Percentiles rank a stretch among this genome's conserved stretches.
Evolutionary conservation across 2,797 vertebrate species (phyloP).

Genomic region (Lagorchestes hirsutus): DNA sequence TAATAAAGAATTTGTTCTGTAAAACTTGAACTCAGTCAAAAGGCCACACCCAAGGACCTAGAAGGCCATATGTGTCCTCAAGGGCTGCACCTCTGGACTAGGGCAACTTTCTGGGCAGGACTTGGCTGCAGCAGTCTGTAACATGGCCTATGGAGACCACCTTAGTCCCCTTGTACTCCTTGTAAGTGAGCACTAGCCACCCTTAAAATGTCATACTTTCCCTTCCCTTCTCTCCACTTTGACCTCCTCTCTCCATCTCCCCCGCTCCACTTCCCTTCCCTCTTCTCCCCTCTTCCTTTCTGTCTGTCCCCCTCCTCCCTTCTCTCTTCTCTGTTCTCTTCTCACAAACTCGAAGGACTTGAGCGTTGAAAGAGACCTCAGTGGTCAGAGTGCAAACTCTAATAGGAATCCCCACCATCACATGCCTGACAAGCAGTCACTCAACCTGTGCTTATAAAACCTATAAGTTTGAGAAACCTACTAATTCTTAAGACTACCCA

Average conservation of each 20-base stretch:
- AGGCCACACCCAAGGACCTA: no score
- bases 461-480: neutral
- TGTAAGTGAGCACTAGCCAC: neutral
- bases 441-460: neutral
- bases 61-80: no score
- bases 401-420: neutral
- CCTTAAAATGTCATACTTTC: neutral
- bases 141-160: neutral
- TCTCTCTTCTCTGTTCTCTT: neutral
- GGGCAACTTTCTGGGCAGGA: neutral
- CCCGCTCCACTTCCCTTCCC: no score
- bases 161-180: neutral
- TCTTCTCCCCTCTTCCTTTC: neutral
- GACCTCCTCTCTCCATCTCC: neutral
- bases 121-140: neutral
- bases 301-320: neutral
- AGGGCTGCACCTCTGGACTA: neutral
- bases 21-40: no score
- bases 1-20: no score
- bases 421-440: neutral
- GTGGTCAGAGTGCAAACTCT: neutral
- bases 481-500: neutral
- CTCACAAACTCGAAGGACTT: neutral
- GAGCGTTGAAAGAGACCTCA: neutral
- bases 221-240: neutral